Percentiles rank a stretch among this genome's conserved stretches.
phyloP scores from a whole-genome alignment of 2,888 invertebrate species.

The Tenthredo livida region DNA sequence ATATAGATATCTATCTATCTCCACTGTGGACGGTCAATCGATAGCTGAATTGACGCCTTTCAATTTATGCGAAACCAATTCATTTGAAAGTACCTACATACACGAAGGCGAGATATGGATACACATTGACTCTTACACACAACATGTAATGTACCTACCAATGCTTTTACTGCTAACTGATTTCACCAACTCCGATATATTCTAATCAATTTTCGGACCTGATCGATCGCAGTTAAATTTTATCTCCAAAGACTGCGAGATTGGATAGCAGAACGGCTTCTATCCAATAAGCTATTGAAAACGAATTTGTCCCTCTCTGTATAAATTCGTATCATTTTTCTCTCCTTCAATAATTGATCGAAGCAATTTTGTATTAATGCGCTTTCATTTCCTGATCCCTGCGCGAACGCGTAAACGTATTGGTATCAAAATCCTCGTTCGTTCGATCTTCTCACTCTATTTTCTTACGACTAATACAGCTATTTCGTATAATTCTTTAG shows the following conservation, averaged over 20 bases:
- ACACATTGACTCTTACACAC: neutral
- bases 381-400: neutral
- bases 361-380: neutral
- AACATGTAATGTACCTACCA: neutral
- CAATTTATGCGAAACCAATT: slow-evolving; percentile 18
- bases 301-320: neutral
- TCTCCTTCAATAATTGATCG: neutral
- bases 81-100: neutral
- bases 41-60: neutral
- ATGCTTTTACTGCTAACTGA: neutral
- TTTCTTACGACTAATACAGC: neutral
- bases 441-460: neutral
- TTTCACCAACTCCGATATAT: neutral
- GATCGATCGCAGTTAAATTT: neutral
- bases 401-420: too few species aligned
- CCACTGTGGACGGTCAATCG: neutral
- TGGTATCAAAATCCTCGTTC: too few species aligned
- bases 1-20: neutral
- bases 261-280: neutral
- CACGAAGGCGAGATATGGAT: neutral
- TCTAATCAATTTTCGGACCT: neutral
- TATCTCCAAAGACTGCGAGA: neutral
- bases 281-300: neutral
- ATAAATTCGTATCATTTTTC: neutral
- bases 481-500: neutral